phyloP scores from a whole-genome alignment of 2,113 vertebrate genomes.

The Motacilla tschutschensis region DNA sequence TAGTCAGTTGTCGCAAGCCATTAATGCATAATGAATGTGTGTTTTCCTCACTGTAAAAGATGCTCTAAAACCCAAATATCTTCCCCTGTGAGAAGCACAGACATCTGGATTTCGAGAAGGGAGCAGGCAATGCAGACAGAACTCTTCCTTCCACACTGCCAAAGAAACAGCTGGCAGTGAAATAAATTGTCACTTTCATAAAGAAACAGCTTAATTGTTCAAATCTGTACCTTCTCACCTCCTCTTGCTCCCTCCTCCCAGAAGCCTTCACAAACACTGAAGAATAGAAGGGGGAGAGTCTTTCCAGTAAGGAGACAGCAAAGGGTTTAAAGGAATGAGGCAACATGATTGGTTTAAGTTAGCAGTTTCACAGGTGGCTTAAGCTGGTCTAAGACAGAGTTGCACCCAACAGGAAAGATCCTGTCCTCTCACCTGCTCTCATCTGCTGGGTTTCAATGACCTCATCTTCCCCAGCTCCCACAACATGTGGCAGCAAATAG shows the following conservation, averaged over 20 bases:
- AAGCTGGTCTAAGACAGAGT: not conserved
- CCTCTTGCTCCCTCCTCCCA: not conserved
- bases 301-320: not conserved
- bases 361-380: not conserved
- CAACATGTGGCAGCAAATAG: not conserved
- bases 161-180: not conserved
- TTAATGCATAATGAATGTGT: not conserved
- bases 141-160: not conserved
- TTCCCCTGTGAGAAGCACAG: not conserved
- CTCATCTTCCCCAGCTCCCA: not conserved
- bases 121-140: not conserved
- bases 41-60: not conserved
- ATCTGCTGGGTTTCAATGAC: rapidly evolving
- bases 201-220: not conserved
- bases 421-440: not conserved
- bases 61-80: not conserved
- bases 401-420: not conserved
- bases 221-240: not conserved
- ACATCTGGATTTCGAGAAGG: not conserved
- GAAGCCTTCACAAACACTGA: not conserved
- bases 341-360: not conserved
- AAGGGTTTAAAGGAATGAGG: not conserved
- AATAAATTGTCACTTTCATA: not conserved
- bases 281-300: not conserved
- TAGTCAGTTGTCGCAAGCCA: not conserved